Evolutionary conservation across 2,888 invertebrate species (phyloP).

Genomic region (Melinaea marsaeus): DNA sequence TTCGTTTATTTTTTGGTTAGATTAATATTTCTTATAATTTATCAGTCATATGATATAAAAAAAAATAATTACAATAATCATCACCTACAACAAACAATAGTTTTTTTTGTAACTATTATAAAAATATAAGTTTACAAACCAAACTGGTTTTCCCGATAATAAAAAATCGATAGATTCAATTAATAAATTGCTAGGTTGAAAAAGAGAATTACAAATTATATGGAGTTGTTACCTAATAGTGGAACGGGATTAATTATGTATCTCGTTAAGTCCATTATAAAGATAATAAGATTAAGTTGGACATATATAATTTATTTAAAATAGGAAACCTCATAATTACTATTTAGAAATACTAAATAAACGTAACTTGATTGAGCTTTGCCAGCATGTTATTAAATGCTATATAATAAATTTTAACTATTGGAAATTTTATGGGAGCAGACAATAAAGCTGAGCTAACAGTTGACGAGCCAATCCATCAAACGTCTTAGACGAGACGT

Average conservation of each 20-base stretch:
- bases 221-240: slow-evolving; percentile 13
- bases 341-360: slow-evolving; percentile 39
- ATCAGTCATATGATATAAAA: no score
- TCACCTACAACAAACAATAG: no score
- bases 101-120: background rate
- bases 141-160: background rate
- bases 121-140: background rate
- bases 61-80: no score
- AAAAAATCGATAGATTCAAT: background rate
- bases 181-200: slow-evolving; percentile 1
- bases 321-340: slow-evolving; percentile 37
- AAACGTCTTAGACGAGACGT: slow-evolving; percentile 46
- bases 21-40: no score
- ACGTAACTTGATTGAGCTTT: slow-evolving; percentile 43
- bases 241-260: slow-evolving; percentile 22
- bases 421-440: slow-evolving; percentile 53
- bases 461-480: slow-evolving; percentile 60
- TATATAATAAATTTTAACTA: slow-evolving; percentile 56
- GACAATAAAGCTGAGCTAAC: slow-evolving; percentile 40
- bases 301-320: slow-evolving; percentile 36
- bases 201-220: background rate
- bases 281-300: slow-evolving; percentile 30
- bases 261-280: slow-evolving; percentile 20
- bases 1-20: no score
- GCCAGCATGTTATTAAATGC: slow-evolving; percentile 50